Percentiles rank a stretch among this genome's conserved stretches.
These are phyloP conservation scores for Temnothorax ravouxi DNA, from an alignment of 2,888 invertebrate genomes.

Conservation along the genomic window DNA sequence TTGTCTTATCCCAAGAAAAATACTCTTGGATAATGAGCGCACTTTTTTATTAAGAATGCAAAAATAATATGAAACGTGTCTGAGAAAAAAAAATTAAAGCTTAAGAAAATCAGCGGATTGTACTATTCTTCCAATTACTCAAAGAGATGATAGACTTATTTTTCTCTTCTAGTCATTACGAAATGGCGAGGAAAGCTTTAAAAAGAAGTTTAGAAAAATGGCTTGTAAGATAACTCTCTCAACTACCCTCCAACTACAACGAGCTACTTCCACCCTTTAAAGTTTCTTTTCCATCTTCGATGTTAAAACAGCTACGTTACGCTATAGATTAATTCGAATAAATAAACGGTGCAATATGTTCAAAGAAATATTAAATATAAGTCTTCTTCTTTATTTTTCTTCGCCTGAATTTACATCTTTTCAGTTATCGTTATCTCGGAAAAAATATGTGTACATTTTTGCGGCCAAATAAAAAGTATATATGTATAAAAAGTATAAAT, in stretches of 20 bases:
- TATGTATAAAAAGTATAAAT: conserved; percentile 11
- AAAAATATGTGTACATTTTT: neutral
- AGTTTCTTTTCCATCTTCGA: neutral
- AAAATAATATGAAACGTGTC: neutral
- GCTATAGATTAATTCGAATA: neutral
- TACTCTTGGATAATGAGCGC: neutral
- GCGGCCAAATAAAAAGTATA: neutral
- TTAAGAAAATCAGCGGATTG: neutral
- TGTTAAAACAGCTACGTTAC: neutral
- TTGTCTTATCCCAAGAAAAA: neutral
- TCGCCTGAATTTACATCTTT: no score
- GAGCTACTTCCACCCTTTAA: neutral
- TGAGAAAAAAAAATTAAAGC: neutral
- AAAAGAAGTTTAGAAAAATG: conserved; percentile 37
- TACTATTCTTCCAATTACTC: conserved; percentile 12
- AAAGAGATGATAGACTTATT: conserved; percentile 14
- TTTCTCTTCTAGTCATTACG: conserved; percentile 20
- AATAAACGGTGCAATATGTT: neutral
- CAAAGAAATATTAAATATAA: neutral
- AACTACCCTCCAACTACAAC: conserved; percentile 2
- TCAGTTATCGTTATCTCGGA: neutral
- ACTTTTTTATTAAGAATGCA: neutral
- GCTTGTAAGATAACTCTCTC: conserved; percentile 15
- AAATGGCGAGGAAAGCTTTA: conserved; percentile 16
- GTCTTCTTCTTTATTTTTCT: neutral